phyloP scores from a whole-genome alignment of 2,113 vertebrate species.

The Boulengeromyrus knoepffleri region DNA sequence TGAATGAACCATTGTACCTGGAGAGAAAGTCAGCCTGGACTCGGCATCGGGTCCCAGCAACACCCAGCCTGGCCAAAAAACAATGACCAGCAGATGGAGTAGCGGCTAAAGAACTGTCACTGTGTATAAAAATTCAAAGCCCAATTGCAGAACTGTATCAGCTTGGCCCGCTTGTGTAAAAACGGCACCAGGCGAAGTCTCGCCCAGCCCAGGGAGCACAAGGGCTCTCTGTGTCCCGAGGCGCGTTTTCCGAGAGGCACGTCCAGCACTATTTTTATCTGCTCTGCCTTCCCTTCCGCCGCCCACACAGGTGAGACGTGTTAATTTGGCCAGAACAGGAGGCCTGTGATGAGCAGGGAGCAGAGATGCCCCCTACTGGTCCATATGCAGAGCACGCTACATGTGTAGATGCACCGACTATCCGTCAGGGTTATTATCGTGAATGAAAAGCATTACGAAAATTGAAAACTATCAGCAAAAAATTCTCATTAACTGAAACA shows the following conservation, averaged over 20 bases:
- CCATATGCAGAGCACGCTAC: background rate
- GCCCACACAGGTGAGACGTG: background rate
- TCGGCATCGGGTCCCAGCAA: background rate
- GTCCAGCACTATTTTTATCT: background rate
- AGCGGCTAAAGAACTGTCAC: background rate
- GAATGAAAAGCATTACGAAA: background rate
- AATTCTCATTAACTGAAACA: background rate
- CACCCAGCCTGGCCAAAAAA: background rate
- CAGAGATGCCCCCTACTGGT: background rate
- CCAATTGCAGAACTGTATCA: background rate
- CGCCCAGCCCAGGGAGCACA: background rate
- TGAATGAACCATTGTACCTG: constrained; percentile 25
- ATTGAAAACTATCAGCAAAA: background rate
- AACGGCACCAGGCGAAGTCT: background rate
- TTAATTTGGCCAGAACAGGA: background rate
- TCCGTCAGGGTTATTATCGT: background rate
- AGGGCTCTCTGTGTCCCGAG: background rate
- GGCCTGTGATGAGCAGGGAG: background rate
- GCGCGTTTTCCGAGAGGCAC: background rate
- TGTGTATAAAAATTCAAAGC: background rate
- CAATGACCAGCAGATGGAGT: background rate
- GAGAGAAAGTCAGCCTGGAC: background rate
- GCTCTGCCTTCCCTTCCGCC: background rate
- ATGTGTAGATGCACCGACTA: background rate
- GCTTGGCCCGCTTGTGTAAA: background rate